Conservation (phyloP, 2,888 invertebrate species). For the Malacosoma neustria region DNA sequence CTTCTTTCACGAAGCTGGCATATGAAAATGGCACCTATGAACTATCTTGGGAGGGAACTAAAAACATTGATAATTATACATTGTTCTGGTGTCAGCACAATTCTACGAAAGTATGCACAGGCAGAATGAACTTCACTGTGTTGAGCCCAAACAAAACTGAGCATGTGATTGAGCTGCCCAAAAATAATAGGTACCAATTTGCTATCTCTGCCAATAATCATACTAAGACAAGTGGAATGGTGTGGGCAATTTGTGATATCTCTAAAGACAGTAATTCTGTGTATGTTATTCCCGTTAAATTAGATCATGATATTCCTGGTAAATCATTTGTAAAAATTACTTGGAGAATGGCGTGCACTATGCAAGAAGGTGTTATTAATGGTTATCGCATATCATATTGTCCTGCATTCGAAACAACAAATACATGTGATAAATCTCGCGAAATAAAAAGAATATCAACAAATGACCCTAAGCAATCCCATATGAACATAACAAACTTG, state of each 20-base stretch:
- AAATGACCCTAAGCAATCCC: conserved; percentile 58
- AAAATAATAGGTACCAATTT: conserved; percentile 80
- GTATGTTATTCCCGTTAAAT: conserved; percentile 66
- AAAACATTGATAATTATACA: conserved; percentile 79
- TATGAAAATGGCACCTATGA: conserved; percentile 83
- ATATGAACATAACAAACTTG: conserved; percentile 76
- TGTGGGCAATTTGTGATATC: conserved; percentile 84
- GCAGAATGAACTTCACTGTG: conserved; percentile 58
- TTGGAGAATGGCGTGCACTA: conserved; percentile 86
- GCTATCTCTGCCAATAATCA: conserved; percentile 86
- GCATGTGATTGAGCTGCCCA: conserved; percentile 75
- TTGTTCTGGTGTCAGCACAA: conserved; percentile 84
- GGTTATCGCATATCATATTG: conserved; percentile 88
- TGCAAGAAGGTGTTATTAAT: conserved; percentile 80
- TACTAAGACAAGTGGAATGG: conserved; percentile 85
- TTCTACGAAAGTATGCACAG: conserved; percentile 67
- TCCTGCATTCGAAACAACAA: conserved; percentile 69
- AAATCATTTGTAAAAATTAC: conserved; percentile 68
- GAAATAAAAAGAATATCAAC: conserved; percentile 18
- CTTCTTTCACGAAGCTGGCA: conserved; percentile 81
- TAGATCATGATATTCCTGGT: conserved; percentile 46
- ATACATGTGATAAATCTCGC: conserved; percentile 56
- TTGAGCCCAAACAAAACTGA: conserved; percentile 47
- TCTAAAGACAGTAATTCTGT: conserved; percentile 64
- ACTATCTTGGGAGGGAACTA: conserved; percentile 82